phyloP scores from a whole-genome alignment of 2,888 invertebrate species.

The Tachina lurida region DNA sequence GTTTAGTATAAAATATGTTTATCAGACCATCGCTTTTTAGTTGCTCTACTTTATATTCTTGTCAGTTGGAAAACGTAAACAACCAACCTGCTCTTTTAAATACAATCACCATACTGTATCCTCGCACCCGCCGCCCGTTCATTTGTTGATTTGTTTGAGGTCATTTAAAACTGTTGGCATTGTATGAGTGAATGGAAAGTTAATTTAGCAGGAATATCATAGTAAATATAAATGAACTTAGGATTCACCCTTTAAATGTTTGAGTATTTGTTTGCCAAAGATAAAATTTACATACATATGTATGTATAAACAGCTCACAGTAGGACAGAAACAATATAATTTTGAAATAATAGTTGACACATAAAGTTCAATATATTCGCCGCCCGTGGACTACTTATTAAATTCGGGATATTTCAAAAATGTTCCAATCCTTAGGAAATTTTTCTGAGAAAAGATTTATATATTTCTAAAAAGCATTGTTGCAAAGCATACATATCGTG shows the following conservation, averaged over 20 bases:
- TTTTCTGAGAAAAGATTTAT: too few species aligned
- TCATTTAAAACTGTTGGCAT: conserved; percentile 5
- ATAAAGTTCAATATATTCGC: too few species aligned
- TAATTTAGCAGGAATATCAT: neutral
- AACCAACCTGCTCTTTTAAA: conserved; percentile 3
- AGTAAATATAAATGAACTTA: neutral
- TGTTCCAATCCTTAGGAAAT: too few species aligned
- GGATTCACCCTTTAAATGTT: neutral
- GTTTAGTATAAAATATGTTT: conserved; percentile 18
- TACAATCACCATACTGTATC: conserved; percentile 12
- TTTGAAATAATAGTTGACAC: too few species aligned
- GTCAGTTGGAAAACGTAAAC: conserved; percentile 21
- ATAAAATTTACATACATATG: too few species aligned
- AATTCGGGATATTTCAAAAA: too few species aligned
- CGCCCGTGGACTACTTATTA: too few species aligned
- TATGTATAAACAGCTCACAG: too few species aligned
- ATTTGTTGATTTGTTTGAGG: conserved; percentile 11
- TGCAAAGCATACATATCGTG: too few species aligned
- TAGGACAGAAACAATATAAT: too few species aligned
- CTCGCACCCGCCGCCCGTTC: neutral
- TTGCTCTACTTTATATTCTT: conserved; percentile 18
- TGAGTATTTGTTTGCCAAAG: neutral
- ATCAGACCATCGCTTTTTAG: conserved; percentile 18
- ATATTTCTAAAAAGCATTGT: too few species aligned
- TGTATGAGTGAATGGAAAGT: conserved; percentile 14